These are phyloP conservation scores for Eretmochelys imbricata DNA, from an alignment of 2,113 vertebrate species.

Conservation along the genomic window DNA sequence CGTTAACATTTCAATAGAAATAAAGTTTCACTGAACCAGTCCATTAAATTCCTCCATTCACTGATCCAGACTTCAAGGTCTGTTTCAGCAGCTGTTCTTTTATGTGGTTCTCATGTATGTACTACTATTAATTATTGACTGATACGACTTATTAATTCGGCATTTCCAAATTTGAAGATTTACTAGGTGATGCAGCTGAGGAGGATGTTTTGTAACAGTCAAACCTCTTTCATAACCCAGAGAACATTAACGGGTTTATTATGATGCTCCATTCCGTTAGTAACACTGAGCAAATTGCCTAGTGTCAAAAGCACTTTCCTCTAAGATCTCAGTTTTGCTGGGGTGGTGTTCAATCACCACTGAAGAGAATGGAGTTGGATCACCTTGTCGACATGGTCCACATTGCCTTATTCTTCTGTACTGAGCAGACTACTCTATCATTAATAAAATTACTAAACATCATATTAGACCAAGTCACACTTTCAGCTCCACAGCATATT, in stretches of 20 bases:
- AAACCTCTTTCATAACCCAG: not conserved
- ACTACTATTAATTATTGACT: not conserved
- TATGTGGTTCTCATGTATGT: not conserved
- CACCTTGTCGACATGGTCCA: not conserved
- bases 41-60: not conserved
- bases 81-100: not conserved
- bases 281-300: not conserved
- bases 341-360: not conserved
- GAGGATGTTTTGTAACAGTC: not conserved
- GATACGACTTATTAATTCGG: not conserved
- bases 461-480: not conserved
- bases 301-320: not conserved
- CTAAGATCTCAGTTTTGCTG: not conserved
- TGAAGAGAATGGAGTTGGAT: not conserved
- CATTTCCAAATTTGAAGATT: not conserved
- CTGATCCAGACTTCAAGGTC: not conserved
- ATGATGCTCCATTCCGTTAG: not conserved
- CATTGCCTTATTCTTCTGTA: not conserved
- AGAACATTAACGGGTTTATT: not conserved
- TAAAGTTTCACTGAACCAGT: not conserved
- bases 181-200: not conserved
- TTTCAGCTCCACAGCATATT: not conserved
- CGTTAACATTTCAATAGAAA: conserved; percentile 38
- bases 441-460: not conserved
- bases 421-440: not conserved